Conservation (phyloP, 2,113 vertebrate genomes). For the Redunca redunca region DNA sequence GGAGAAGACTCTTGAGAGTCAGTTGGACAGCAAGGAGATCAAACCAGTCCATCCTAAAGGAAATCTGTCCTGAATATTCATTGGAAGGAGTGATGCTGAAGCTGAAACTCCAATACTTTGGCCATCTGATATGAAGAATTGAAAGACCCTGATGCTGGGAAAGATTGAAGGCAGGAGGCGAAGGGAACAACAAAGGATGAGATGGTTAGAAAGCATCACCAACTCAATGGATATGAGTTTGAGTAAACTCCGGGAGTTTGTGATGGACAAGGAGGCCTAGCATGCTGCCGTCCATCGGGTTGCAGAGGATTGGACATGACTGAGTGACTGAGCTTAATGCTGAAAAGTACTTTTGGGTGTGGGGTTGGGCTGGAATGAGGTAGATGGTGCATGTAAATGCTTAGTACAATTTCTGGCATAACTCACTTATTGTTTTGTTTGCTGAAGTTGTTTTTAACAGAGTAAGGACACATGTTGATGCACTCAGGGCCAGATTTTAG, state of each 20-base stretch:
- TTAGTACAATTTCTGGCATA: not conserved
- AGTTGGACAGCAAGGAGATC: not conserved
- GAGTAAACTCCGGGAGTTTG: not conserved
- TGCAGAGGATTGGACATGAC: rapidly evolving
- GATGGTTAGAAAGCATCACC: not conserved
- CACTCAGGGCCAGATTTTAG: not conserved
- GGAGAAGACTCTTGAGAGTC: not conserved
- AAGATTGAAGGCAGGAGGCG: not conserved
- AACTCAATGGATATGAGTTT: not conserved
- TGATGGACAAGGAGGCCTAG: not conserved
- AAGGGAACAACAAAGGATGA: not conserved
- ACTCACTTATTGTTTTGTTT: not conserved
- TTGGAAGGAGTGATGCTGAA: not conserved
- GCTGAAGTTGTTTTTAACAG: not conserved
- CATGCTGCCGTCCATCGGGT: rapidly evolving
- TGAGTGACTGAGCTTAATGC: not conserved
- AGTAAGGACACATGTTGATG: not conserved
- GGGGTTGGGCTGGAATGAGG: not conserved
- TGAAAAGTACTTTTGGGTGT: not conserved
- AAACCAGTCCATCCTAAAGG: not conserved
- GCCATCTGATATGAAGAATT: not conserved
- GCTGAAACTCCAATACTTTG: not conserved
- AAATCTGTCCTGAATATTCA: not conserved
- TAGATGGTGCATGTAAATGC: not conserved
- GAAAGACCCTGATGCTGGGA: not conserved